Percentiles rank a stretch among this genome's conserved stretches.
These are phyloP conservation scores for Priocnemis perturbator DNA, from an alignment of 2,888 invertebrate species.

Conservation along the genomic window DNA sequence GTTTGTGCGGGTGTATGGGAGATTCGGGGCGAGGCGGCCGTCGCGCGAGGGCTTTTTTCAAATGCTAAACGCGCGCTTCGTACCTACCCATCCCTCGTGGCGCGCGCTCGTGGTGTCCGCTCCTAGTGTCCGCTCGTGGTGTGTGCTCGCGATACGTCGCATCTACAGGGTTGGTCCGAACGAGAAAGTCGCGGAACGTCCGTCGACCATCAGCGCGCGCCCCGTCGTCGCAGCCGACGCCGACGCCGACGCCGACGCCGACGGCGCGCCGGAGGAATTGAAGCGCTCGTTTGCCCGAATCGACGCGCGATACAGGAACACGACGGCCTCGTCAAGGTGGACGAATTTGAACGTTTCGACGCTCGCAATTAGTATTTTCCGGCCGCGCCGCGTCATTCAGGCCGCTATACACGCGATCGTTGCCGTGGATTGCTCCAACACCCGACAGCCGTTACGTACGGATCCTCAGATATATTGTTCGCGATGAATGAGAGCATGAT, in stretches of 20 bases:
- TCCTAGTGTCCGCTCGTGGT: constrained; percentile 7
- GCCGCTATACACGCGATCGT: no score
- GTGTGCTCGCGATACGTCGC: constrained; percentile 33
- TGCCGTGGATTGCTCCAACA: no score
- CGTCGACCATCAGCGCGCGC: no score
- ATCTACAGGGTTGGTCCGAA: constrained; percentile 55
- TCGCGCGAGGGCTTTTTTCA: constrained; percentile 61
- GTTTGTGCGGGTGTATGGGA: constrained; percentile 58
- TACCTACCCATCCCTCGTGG: constrained; percentile 34
- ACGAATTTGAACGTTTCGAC: no score
- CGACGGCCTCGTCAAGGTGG: no score
- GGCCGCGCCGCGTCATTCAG: no score
- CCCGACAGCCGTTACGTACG: no score
- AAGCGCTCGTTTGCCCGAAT: constrained; percentile 26
- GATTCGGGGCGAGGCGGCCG: constrained; percentile 51
- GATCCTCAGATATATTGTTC: no score
- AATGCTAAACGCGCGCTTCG: constrained; percentile 64
- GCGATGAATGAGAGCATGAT: no score
- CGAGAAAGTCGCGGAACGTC: constrained; percentile 38
- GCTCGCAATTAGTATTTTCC: no score
- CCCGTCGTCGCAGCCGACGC: background rate
- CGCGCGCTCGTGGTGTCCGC: background rate
- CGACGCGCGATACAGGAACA: constrained; percentile 16
- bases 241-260: background rate
- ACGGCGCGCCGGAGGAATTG: constrained; percentile 14